Evolutionary conservation across 2,888 invertebrate genomes (phyloP).

Genomic region (Lasioglossum leucozonium): DNA sequence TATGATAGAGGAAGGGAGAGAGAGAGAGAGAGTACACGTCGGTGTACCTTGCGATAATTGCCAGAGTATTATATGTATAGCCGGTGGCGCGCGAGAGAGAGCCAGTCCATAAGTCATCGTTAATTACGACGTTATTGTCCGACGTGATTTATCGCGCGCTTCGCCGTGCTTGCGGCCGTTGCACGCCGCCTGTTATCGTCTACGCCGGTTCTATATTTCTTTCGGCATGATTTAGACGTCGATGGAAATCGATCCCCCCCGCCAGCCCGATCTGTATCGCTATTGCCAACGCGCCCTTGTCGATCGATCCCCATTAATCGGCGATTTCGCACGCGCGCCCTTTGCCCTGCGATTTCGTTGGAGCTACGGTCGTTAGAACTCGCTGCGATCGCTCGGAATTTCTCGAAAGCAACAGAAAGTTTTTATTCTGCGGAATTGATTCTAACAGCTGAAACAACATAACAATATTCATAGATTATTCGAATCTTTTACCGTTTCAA

Average conservation of each 20-base stretch:
- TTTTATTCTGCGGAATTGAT: too few relatives aligned
- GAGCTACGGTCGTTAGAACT: background rate
- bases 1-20: background rate
- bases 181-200: conserved; percentile 16
- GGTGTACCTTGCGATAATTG: conserved; percentile 61
- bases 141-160: conserved; percentile 63
- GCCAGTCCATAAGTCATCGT: conserved; percentile 70
- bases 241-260: conserved; percentile 25
- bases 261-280: background rate
- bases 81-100: conserved; percentile 28
- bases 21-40: background rate
- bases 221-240: conserved; percentile 37
- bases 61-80: conserved; percentile 55
- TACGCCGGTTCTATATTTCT: conserved; percentile 33
- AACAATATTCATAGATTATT: background rate
- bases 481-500: background rate
- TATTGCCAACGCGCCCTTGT: background rate
- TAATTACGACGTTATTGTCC: conserved; percentile 69
- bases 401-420: too few relatives aligned
- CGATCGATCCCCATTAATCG: background rate
- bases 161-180: conserved; percentile 24
- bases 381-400: too few relatives aligned
- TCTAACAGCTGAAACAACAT: too few relatives aligned
- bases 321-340: background rate
- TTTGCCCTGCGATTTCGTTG: background rate